Evolutionary conservation across 2,797 vertebrate species (phyloP).

Genomic region (Sebastes vulpes): DNA sequence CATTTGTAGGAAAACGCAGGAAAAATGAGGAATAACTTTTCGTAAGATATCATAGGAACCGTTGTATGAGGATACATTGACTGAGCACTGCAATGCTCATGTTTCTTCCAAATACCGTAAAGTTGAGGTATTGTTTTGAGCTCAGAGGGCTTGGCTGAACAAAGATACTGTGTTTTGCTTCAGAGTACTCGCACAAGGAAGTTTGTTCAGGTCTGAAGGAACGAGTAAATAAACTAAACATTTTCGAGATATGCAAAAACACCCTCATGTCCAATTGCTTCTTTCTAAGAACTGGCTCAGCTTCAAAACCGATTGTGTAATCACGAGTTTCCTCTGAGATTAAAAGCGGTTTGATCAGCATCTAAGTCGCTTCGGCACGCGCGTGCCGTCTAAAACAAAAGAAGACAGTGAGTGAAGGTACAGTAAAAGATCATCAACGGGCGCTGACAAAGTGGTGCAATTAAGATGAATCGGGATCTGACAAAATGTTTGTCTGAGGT

Average conservation of each 20-base stretch:
- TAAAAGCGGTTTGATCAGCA: slow-evolving; percentile 48
- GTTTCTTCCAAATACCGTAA: slow-evolving; percentile 11
- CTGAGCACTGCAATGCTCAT: slow-evolving; percentile 82
- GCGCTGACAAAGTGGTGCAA: slow-evolving; percentile 71
- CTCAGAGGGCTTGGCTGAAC: slow-evolving; percentile 71
- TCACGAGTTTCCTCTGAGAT: slow-evolving; percentile 30
- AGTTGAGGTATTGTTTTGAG: slow-evolving; percentile 88
- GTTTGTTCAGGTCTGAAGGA: no score
- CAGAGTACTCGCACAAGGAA: background rate
- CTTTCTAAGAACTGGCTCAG: background rate
- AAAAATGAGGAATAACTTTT: no score
- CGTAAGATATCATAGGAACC: no score
- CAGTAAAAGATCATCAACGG: slow-evolving; percentile 63
- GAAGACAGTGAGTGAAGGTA: slow-evolving; percentile 35
- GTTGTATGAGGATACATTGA: no score
- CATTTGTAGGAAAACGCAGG: no score
- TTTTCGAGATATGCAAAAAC: slow-evolving; percentile 10
- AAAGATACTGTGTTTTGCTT: slow-evolving; percentile 39
- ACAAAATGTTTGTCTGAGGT: slow-evolving; percentile 81
- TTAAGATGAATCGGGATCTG: slow-evolving; percentile 69
- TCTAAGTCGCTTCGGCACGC: slow-evolving; percentile 1
- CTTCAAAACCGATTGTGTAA: slow-evolving; percentile 35
- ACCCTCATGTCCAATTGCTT: background rate
- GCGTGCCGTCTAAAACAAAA: slow-evolving; percentile 18
- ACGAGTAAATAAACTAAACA: slow-evolving; percentile 25